Evolutionary conservation across 2,113 vertebrate genomes (phyloP).

Genomic region (mouse (Mus musculus)): GRCm39 chr13:91141001-91141500

Average conservation of each 20-base stretch:
- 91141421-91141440: neutral
- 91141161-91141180: neutral
- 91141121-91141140: neutral
- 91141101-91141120: neutral
- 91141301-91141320: neutral
- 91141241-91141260: neutral
- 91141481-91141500: constrained; percentile 2
- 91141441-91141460: constrained; percentile 11
- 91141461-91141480: constrained; percentile 3
- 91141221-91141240: neutral
- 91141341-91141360: neutral
- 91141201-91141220: neutral
- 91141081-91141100: neutral
- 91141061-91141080: neutral
- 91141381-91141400: constrained; percentile 6
- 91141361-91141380: neutral
- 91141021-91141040: neutral
- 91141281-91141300: neutral
- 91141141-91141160: neutral
- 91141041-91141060: neutral
- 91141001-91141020: neutral
- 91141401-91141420: neutral
- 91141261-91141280: neutral
- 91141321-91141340: neutral
- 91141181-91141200: neutral